These are phyloP conservation scores for Apodemia hepburni DNA, from an alignment of 2,888 invertebrate species.

Conservation along the genomic window DNA sequence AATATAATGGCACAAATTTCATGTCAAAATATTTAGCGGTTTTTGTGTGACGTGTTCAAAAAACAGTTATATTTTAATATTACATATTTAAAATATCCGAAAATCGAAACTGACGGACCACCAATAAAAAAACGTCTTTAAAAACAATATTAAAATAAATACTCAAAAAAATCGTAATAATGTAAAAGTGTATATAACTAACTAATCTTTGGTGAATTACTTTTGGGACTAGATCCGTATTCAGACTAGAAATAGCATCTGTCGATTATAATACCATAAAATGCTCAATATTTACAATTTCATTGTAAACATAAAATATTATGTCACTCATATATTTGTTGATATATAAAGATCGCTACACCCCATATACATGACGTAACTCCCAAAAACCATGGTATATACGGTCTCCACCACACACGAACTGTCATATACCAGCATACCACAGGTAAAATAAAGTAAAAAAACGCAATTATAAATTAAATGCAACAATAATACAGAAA, in stretches of 20 bases:
- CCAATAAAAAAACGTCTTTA: too few species aligned
- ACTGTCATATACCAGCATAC: constrained; percentile 66
- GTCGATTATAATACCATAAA: constrained; percentile 7
- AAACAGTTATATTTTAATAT: too few species aligned
- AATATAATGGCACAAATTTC: too few species aligned
- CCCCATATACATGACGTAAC: constrained; percentile 95
- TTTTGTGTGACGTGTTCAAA: too few species aligned
- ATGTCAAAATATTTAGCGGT: too few species aligned
- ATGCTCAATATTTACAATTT: constrained; percentile 9
- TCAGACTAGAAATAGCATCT: constrained; percentile 44
- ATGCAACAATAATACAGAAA: constrained; percentile 17
- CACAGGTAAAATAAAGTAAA: constrained; percentile 58
- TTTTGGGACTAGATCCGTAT: constrained; percentile 18
- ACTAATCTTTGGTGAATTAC: constrained; percentile 13
- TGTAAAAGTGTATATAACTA: constrained; percentile 11
- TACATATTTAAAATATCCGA: too few species aligned
- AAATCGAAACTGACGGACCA: too few species aligned
- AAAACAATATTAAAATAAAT: too few species aligned
- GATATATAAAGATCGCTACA: constrained; percentile 72
- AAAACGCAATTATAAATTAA: constrained; percentile 48
- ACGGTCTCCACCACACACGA: constrained; percentile 80
- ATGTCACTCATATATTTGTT: constrained; percentile 60
- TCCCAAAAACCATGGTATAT: constrained; percentile 91
- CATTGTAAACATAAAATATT: neutral
- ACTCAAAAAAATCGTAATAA: too few species aligned